These are phyloP conservation scores for Streptopelia turtur DNA, from an alignment of 2,797 vertebrate genomes.

Conservation along the genomic window DNA sequence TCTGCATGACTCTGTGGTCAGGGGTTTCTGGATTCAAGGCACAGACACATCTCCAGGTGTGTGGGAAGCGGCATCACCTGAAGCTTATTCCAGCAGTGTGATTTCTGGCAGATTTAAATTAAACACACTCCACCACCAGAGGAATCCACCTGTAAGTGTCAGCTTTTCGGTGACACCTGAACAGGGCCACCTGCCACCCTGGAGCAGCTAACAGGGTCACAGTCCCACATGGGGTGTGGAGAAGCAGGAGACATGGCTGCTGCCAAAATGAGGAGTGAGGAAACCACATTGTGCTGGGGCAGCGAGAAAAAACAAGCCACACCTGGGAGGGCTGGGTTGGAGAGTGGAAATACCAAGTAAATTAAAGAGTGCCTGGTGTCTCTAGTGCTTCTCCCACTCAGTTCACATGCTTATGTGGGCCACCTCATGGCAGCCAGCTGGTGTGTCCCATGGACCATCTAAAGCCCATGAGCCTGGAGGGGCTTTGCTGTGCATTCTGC, in stretches of 20 bases:
- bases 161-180: rapidly evolving
- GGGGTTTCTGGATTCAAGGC: background rate
- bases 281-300: rapidly evolving
- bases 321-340: background rate
- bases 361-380: background rate
- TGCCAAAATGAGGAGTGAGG: background rate
- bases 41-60: background rate
- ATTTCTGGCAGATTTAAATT: background rate
- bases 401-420: rapidly evolving
- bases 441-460: background rate
- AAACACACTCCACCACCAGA: background rate
- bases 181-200: background rate
- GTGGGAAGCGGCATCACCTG: background rate
- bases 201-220: background rate
- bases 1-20: background rate
- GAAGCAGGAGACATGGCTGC: background rate
- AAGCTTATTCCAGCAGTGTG: background rate
- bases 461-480: background rate
- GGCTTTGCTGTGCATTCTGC: background rate
- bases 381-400: background rate
- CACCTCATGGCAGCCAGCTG: rapidly evolving
- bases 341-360: background rate
- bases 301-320: background rate
- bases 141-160: background rate
- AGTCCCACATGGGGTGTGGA: rapidly evolving